Percentiles rank a stretch among this genome's conserved stretches.
These are phyloP conservation scores for Sciaenops ocellatus DNA, from an alignment of 2,797 vertebrate species.

Conservation along the genomic window DNA sequence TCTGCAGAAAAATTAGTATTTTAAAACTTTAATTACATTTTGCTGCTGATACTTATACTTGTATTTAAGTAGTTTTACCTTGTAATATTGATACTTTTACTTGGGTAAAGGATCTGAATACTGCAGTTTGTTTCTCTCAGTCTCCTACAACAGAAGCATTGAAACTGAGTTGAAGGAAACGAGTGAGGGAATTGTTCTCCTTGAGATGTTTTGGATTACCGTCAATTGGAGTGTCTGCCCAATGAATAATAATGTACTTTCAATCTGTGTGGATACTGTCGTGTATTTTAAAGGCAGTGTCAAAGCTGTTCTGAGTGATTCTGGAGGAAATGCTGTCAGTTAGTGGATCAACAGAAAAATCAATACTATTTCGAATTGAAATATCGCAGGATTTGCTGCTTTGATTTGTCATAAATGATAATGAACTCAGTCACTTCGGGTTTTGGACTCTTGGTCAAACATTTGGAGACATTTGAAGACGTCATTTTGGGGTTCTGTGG, in stretches of 20 bases:
- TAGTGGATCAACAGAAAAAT: background rate
- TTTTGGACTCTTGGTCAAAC: background rate
- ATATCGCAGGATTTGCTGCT: background rate
- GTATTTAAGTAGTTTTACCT: too few relatives aligned
- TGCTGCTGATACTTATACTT: background rate
- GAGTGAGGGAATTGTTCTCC: background rate
- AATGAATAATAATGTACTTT: constrained; percentile 1
- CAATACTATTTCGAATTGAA: background rate
- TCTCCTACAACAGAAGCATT: constrained; percentile 2
- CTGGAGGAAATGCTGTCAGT: background rate
- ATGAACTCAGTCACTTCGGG: background rate
- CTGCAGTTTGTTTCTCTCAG: too few relatives aligned
- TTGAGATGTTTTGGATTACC: background rate
- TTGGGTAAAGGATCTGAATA: too few relatives aligned
- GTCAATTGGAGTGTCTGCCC: background rate
- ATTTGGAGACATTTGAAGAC: background rate
- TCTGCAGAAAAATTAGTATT: background rate
- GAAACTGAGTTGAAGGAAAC: background rate
- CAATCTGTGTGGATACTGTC: background rate
- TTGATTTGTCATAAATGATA: too few relatives aligned
- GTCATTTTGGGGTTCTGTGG: background rate
- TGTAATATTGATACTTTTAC: too few relatives aligned
- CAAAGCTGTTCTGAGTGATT: background rate
- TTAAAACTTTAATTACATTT: background rate
- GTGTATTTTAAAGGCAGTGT: background rate